These are phyloP conservation scores for Anguilla rostrata DNA, from an alignment of 2,113 vertebrate species.

Conservation along the genomic window DNA sequence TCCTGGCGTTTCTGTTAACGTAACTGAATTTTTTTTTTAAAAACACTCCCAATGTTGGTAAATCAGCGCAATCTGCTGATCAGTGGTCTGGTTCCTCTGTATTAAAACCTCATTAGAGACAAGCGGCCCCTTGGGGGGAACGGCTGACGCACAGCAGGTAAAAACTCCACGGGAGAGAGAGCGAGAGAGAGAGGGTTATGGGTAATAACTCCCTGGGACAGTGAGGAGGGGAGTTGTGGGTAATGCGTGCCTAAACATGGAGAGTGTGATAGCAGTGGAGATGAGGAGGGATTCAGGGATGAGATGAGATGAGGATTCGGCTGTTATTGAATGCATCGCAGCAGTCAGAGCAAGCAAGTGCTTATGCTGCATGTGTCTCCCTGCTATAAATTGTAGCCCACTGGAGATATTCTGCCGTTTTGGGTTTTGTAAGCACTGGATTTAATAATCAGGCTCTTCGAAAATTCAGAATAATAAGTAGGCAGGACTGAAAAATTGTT, in stretches of 20 bases:
- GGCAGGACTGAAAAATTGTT: neutral
- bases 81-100: constrained; percentile 15
- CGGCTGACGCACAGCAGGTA: neutral
- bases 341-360: neutral
- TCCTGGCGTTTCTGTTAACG: neutral
- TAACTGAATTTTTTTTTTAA: neutral
- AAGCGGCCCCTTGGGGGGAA: constrained; percentile 1
- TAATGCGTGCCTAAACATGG: neutral
- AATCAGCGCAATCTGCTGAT: constrained; percentile 9
- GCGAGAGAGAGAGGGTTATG: neutral
- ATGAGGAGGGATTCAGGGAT: neutral
- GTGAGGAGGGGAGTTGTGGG: neutral
- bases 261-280: neutral
- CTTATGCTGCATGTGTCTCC: neutral
- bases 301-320: neutral
- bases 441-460: neutral
- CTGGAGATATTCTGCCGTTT: neutral
- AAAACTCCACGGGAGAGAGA: neutral
- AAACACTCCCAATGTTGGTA: constrained; percentile 7
- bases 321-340: neutral
- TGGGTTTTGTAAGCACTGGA: neutral
- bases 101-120: constrained; percentile 9
- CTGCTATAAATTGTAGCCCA: neutral
- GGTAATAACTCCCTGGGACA: neutral
- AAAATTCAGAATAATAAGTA: neutral